Base-by-base conservation (phyloP, 1,140 invertebrate genomes). In the Trichomalopsis sarcophagae region DNA sequence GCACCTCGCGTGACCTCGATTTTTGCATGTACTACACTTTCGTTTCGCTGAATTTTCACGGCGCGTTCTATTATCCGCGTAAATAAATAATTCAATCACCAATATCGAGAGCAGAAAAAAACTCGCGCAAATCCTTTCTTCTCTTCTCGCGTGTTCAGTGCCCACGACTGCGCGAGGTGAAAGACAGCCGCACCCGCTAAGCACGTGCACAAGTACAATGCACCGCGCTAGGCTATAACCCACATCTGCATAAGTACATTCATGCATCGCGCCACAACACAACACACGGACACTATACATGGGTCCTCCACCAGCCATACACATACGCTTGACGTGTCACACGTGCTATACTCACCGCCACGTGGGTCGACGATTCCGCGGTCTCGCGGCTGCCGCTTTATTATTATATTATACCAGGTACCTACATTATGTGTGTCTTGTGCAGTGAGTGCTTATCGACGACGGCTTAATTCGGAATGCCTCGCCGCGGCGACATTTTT, bases 261-360 rank as follows among this genome's bases (percentile, higher is more conserved):
- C 55, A 62, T 62, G 55, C 55, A 55, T 21, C 50, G 55, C 55
- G 55, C 55, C 55, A 62, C 55, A 62, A 62, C 55, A 62, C 80
- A 36, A 76, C 79, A 83, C 84, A 44, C 40, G 5, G 33, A 36
- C 33, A 36, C 33, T 36, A 27, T 27, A 27, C 27, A 36, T 86
- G 73, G 88, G 88, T 89, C 90, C 89, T 91, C 91, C 90, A 91
- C 89, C 88, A 85, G 86, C n/a, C 13, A 13, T 36, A 30, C 7
- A 71, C 84, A 87, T 87, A 86, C 86, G 86, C 86, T 87, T 87
- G 86, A 88, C 88, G 86, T 86, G 84, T 87, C 87, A 87, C 90
- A 91, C 90, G 90, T 90, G 90, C 87, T 88, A 87, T 77, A 84
- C 84, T 76, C 17, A 30, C 30, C 69, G 33, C 30, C 74, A 75